Base-by-base conservation (phyloP, 1,140 invertebrate genomes). In the Planococcus citri region DNA sequence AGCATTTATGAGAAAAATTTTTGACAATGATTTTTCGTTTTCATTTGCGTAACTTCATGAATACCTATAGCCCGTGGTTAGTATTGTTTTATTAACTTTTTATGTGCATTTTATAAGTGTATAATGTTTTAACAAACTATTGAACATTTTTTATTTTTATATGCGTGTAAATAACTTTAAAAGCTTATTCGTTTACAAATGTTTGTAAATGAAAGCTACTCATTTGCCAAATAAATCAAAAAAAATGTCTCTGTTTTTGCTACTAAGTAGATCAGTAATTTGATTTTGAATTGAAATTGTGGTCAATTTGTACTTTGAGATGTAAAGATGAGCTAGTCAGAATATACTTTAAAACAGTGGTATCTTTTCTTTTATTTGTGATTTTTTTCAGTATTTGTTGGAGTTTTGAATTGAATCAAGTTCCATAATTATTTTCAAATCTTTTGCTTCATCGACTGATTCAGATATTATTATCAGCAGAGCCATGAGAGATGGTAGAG, bases 131-230 rank as follows among this genome's bases (percentile, higher is more conserved):
- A 51, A 51, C 41, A 51, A 51, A 9, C 41, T 51, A 51, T 51
- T 51, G 41, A 51, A n/a, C n/a, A 51, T 51, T 51, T 51, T 51
- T 51, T 51, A 51, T 51, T 51, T 51, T 51, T 51, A 51, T 51
- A 51, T 20, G 41, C 41, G 41, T 51, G 41, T n/a, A 3, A 20
- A 20, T 51, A 51, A 51, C 17, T 51, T n/a, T 51, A 51, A 51
- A n/a, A n/a, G 6, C 41, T 51, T 51, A n/a, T 20, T 51, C 41
- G 3, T 51, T 51, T 51, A 17, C 12, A 17, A 51, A 51, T 20
- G 17, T 9, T 14, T 51, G 6, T 9, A 20, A 51, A 51, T 20
- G 29, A 51, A 51, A 9, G 41, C n/a, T 33, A 33, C 29, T 6
- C 17, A 17, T 9, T 17, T 51, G 41, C 41, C 41, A 51, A 51